Base-by-base conservation (phyloP, 1,140 invertebrate genomes). In the Heliothis virescens region DNA sequence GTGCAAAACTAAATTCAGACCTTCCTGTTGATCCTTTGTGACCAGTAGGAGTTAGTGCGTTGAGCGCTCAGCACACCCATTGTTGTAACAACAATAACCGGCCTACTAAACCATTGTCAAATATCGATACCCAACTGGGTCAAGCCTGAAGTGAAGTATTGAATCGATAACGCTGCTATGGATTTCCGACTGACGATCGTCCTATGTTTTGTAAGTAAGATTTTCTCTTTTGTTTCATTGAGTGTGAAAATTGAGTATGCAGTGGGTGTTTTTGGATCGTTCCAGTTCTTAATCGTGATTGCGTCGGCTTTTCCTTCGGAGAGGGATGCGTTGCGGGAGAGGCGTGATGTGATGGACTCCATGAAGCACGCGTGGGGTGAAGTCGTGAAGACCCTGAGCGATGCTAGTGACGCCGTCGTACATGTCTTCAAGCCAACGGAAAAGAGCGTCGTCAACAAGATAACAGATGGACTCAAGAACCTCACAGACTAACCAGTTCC, bases 381-480 rank as follows among this genome's bases (percentile, higher is more conserved):
- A n/a, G 87, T 92, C 52, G 91, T 92, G 41, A 88, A 86, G 65
- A 92, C 90, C 0, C 78, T 93, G 16, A 86, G 82, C 15, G 88
- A 93, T 10, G 93, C 92, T 0, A 86, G 92, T 0, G 92, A 93
- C 57, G 91, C 91, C 0, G 91, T 94, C 0, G 90, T 93, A 1
- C 84, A 94, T 47, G 91, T 92, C 4, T 92, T 93, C 67, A 92
- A 92, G 57, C 92, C 93, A 0, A 93, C 92, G 4, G 93, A 94
- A 62, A 93, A 92, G 76, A 93, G 89, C 69, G 73, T 90, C 1
- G 50, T 93, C 0, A 88, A 90, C 75, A 93, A 94, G 85, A 87
- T 94, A 73, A 87, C 89, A 11, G 91, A 93, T 75, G 85, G 86
- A 34, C 79, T 92, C 34, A 91, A 92, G 60, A 84, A 81, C 53